Conservation (phyloP, 2,113 vertebrate genomes). For the Petrocephalus microphthalmus region DNA sequence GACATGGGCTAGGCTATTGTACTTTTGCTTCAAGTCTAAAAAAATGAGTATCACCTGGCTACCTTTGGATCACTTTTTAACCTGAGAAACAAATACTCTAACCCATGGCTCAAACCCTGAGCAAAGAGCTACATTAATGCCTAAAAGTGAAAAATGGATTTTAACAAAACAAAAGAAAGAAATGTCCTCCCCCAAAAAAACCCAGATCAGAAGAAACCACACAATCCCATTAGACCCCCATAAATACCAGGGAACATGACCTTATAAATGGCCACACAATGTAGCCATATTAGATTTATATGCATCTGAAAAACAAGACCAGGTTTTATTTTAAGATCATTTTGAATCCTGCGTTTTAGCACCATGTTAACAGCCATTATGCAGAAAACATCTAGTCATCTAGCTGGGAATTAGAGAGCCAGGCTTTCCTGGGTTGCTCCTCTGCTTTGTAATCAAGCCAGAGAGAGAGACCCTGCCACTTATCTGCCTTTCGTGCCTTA, state of each 20-base stretch:
- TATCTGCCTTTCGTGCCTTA: slow-evolving; percentile 53
- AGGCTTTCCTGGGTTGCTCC: slow-evolving; percentile 43
- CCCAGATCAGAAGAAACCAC: not conserved
- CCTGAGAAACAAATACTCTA: not conserved
- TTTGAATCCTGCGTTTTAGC: slow-evolving; percentile 50
- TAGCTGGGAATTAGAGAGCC: slow-evolving; percentile 56
- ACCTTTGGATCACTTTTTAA: not conserved
- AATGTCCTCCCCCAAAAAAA: not conserved
- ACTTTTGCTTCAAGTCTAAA: not conserved
- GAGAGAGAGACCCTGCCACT: not conserved
- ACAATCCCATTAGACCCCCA: not conserved
- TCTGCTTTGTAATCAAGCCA: slow-evolving; percentile 17
- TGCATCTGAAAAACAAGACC: not conserved
- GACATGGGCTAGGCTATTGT: slow-evolving; percentile 13
- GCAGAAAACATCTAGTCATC: slow-evolving; percentile 55
- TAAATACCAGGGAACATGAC: not conserved
- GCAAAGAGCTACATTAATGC: not conserved
- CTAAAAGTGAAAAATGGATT: not conserved
- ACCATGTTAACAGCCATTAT: slow-evolving; percentile 54
- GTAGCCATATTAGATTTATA: not conserved
- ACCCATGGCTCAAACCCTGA: not conserved
- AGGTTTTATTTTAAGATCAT: slow-evolving; percentile 24
- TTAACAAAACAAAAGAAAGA: not conserved
- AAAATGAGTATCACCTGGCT: not conserved
- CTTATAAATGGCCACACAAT: not conserved